Evolutionary conservation across 2,797 vertebrate species (phyloP).

Genomic region (Anniella stebbinsi): DNA sequence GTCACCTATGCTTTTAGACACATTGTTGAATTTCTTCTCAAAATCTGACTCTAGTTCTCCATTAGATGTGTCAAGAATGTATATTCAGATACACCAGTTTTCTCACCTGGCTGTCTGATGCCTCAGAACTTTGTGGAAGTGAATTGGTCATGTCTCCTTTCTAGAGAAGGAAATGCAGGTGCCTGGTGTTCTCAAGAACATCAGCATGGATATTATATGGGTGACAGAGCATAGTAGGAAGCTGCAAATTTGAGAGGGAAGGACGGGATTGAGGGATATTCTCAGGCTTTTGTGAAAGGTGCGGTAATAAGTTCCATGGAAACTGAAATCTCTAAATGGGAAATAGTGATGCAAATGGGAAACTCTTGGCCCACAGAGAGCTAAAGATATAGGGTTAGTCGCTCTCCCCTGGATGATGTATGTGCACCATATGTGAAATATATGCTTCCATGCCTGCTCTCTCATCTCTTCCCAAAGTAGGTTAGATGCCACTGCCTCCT

Average conservation of each 20-base stretch:
- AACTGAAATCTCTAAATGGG: neutral
- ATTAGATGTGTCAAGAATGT: neutral
- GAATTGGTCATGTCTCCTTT: neutral
- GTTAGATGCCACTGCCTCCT: neutral
- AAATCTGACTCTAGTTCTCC: neutral
- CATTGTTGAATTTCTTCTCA: neutral
- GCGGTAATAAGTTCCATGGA: neutral
- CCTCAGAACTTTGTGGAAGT: neutral
- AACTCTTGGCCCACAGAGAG: neutral
- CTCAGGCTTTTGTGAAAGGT: neutral
- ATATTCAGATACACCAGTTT: neutral
- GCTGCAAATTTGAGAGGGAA: neutral
- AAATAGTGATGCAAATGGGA: neutral
- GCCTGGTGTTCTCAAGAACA: neutral
- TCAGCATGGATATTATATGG: neutral
- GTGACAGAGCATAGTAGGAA: neutral
- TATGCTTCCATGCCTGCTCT: neutral
- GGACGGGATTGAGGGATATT: neutral
- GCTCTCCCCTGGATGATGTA: neutral
- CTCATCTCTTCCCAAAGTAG: neutral
- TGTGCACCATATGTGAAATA: neutral
- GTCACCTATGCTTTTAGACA: neutral
- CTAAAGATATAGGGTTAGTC: neutral
- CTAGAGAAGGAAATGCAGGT: neutral
- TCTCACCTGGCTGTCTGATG: neutral